A percentile compares a stretch with the other conserved stretches of the same genome.
Conservation (phyloP, 2,888 invertebrate species). For the Amphiduros pacificus region DNA sequence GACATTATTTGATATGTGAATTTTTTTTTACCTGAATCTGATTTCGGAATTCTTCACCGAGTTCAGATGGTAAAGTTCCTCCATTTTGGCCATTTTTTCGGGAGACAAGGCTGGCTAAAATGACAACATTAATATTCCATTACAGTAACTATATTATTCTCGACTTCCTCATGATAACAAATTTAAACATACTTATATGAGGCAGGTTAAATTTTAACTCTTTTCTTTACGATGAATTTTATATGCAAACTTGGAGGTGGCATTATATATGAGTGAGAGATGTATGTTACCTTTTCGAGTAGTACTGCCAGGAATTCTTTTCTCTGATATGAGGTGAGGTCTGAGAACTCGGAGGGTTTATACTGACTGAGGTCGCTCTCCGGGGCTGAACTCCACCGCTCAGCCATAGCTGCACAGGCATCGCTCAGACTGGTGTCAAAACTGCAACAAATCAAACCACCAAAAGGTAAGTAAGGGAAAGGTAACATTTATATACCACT, state of each 20-base stretch:
- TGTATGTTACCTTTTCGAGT: conserved; percentile 64
- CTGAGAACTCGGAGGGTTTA: conserved; percentile 63
- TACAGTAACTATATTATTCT: too few species aligned
- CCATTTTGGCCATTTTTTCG: conserved; percentile 67
- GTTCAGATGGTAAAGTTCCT: conserved; percentile 70
- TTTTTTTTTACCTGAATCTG: conserved; percentile 63
- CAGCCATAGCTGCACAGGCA: conserved; percentile 66
- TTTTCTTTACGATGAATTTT: too few species aligned
- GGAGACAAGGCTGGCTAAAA: conserved; percentile 62
- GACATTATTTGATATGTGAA: too few species aligned
- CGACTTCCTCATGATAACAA: too few species aligned
- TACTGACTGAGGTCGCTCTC: conserved; percentile 60
- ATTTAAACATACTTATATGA: too few species aligned
- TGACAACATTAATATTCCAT: too few species aligned
- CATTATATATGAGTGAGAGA: too few species aligned
- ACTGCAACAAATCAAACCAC: conserved; percentile 60
- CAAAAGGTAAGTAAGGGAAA: too few species aligned
- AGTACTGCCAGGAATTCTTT: conserved; percentile 73
- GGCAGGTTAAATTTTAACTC: too few species aligned
- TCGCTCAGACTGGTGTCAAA: conserved; percentile 72
- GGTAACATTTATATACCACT: too few species aligned
- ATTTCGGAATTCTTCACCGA: conserved; percentile 78
- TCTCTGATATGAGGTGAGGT: conserved; percentile 69
- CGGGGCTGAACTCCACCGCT: conserved; percentile 63
- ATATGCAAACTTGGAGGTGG: too few species aligned